phyloP scores from a whole-genome alignment of 1,140 invertebrate genomes.

The Druon quercuslanigerum region DNA sequence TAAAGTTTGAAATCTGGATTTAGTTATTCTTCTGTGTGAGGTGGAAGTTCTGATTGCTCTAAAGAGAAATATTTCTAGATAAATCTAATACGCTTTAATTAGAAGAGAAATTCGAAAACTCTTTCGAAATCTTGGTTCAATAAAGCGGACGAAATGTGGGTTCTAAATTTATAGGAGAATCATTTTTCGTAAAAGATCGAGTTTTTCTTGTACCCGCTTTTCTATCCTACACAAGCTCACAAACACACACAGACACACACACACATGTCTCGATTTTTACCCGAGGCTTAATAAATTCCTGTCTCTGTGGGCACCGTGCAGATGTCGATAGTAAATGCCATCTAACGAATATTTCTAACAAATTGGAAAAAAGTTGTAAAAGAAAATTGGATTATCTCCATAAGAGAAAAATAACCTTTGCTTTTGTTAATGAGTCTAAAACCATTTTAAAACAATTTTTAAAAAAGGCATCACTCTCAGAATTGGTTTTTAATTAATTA shows the following conservation, averaged over 20 bases:
- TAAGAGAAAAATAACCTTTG: no score
- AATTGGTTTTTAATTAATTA: no score
- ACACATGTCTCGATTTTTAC: not conserved
- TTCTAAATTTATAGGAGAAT: not conserved
- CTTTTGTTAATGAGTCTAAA: no score
- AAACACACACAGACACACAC: no score
- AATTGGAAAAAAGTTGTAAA: not conserved
- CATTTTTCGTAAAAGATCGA: not conserved
- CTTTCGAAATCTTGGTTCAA: not conserved
- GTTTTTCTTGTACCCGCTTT: not conserved
- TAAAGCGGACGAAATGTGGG: not conserved
- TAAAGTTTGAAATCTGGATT: not conserved
- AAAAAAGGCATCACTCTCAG: no score
- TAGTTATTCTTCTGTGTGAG: not conserved
- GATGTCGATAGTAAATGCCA: not conserved
- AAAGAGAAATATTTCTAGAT: not conserved
- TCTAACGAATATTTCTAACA: not conserved
- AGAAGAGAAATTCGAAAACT: not conserved
- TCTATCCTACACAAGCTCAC: not conserved
- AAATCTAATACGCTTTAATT: not conserved
- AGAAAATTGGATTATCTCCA: no score
- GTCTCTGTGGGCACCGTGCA: not conserved
- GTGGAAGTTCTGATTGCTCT: not conserved
- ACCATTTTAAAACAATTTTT: no score
- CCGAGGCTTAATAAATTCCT: not conserved